These are phyloP conservation scores for Panagrolaimus sp. DNA, from an alignment of 1,140 invertebrate genomes.

Conservation along the genomic window DNA sequence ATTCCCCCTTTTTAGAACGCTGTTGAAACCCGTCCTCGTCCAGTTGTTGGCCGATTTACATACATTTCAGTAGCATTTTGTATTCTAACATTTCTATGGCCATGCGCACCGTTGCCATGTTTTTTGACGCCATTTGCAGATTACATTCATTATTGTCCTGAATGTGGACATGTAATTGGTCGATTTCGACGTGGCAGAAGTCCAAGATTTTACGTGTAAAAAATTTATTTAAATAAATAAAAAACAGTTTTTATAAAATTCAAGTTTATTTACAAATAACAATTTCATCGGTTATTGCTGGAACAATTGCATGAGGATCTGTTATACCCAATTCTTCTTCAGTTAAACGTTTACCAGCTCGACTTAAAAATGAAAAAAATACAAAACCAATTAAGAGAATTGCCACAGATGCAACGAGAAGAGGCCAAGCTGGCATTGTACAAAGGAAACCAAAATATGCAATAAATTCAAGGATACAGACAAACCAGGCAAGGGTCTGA, in stretches of 20 bases:
- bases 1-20: slow-evolving; percentile 28
- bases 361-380: too few species aligned
- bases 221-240: neutral
- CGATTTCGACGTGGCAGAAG: slow-evolving; percentile 29
- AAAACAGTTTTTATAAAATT: too few species aligned
- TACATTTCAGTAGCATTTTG: slow-evolving; percentile 37
- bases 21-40: slow-evolving; percentile 38
- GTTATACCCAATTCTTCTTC: too few species aligned
- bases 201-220: slow-evolving; percentile 37
- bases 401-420: too few species aligned
- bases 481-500: neutral
- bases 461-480: slow-evolving; percentile 34
- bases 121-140: slow-evolving; percentile 44
- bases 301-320: too few species aligned
- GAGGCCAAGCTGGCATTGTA: slow-evolving; percentile 15
- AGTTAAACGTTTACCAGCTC: too few species aligned
- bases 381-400: too few species aligned
- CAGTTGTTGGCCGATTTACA: slow-evolving; percentile 43
- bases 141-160: slow-evolving; percentile 42
- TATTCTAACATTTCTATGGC: slow-evolving; percentile 45
- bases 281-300: too few species aligned
- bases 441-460: slow-evolving; percentile 25
- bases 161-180: slow-evolving; percentile 40
- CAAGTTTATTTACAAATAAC: too few species aligned
- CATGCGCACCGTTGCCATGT: slow-evolving; percentile 38